Base-by-base conservation (phyloP, 2,113 vertebrate species). In the Chelonoidis abingdonii region DNA sequence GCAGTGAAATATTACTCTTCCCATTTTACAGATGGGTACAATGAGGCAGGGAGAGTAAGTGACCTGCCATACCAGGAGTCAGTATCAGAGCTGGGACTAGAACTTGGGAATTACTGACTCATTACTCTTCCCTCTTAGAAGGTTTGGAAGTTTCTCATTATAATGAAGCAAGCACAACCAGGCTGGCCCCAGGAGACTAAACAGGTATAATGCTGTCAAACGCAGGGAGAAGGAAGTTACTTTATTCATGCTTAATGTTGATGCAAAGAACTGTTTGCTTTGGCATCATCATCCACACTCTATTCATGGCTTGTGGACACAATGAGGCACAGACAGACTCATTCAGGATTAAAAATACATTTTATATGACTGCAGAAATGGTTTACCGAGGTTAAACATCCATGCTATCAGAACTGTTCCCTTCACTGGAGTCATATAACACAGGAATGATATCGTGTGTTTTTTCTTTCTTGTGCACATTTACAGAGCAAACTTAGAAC, bases 201-300 rank as follows among this genome's bases (percentile, higher is more conserved):
- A 38, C 35, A 80, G 84, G 69, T 38, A 21, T 13, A 41, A 44
- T 76, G 38, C 9, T 75, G 72, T 22, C 72, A 76, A 76, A 76
- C 4, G 31, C 72, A 25, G 72, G 41, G 72, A 91, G 75, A 84
- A 89, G 53, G 47, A 84, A 87, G 24, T 4, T 85, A 53, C 41
- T 87, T 84, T 89, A 41, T 7, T 41, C 47, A 21, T 54, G 29
- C 11, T 52, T 49, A 47, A 86, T n/a, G 52, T 12, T 87, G 62
- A 84, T 38, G 47, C 1, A 56, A 65, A 29, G 57, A 6, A n/a
- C 22, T 25, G 49, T 44, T 82, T 82, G 16, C 44, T 75, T 91
- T 79, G 81, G 50, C 53, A 31, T 57, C 0, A 1, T 62, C 72
- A 19, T 3, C 19, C 62, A 69, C 31, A 19, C 62, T 69, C 0